Conservation (phyloP, 2,888 invertebrate species). For the Polietes domitor region DNA sequence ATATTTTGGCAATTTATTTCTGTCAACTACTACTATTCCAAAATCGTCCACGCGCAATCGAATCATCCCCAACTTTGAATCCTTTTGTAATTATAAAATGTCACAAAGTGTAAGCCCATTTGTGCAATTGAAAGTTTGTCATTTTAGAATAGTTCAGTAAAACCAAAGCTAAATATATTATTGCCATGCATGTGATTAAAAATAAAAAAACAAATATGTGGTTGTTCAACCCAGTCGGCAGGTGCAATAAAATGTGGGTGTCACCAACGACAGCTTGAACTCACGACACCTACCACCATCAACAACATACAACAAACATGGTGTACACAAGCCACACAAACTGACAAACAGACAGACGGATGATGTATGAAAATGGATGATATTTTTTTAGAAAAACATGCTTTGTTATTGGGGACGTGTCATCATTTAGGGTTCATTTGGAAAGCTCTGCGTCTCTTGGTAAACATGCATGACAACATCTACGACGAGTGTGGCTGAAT, state of each 20-base stretch:
- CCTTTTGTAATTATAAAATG: not conserved
- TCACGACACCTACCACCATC: not conserved
- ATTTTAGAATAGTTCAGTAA: too few species aligned
- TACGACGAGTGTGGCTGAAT: not conserved
- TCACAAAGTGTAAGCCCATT: too few species aligned
- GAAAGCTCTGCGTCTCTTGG: not conserved
- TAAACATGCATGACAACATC: conserved; percentile 43
- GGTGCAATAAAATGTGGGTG: conserved; percentile 1
- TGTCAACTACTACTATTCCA: not conserved
- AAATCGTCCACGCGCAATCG: too few species aligned
- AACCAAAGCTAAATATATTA: too few species aligned
- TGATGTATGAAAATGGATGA: not conserved
- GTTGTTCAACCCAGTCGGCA: not conserved
- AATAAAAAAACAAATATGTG: too few species aligned
- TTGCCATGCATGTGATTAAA: not conserved
- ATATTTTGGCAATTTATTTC: too few species aligned
- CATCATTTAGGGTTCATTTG: conserved; percentile 52
- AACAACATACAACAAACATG: not conserved
- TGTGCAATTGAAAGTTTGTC: too few species aligned
- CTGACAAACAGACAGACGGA: too few species aligned
- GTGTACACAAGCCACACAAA: too few species aligned
- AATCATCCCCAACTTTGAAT: not conserved
- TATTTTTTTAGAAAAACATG: not conserved
- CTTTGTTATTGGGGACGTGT: conserved; percentile 56
- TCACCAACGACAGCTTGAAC: conserved; percentile 8